Evolutionary conservation across 2,888 invertebrate genomes (phyloP), one percentile per base, ranked within the genome.

Genomic region (Drosophila cracens): DNA sequence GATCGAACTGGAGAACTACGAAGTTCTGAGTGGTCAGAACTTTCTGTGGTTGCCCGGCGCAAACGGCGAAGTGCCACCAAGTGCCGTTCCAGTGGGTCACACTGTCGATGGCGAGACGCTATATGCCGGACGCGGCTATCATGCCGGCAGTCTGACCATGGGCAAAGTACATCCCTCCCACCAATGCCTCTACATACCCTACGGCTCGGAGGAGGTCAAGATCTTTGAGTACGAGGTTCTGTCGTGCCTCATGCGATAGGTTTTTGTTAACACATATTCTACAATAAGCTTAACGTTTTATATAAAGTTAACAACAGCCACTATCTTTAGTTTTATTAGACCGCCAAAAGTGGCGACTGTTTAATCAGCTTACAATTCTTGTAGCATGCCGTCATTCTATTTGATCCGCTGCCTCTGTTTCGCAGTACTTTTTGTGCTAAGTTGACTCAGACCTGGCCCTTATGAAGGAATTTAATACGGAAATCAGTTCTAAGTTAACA

Each of bases 61-160:
- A 7, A 93, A 94, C 76, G 96, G 96, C 21, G 92, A 93, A 2
- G 94, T 96, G 7, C 96, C 96, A 0, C 91, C 94, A 0, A 95
- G 95, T 43, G 96, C 96, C 0, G 95, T 96, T 1, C 94, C 94
- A 53, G 95, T 95, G 0, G 96, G 96, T 25, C 93, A 94, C 72
- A 95, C 95, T 0, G 92, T 93, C 53, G 95, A 95, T 74, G 96
- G 96, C 13, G 96, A 96, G 92, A 94, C 94, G 38, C 93, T 96
- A 43, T 96, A 95, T 93, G 94, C 94, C 74, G 96, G 96, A 11
- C 95, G 96, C 72, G 95, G 95, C 61, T 94, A 94, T 40, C 95
- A 95, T 77, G 95, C 95, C 76, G 96, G 96, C 16, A 94, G 95
- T 83, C 94, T 95, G 71, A 96, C 96, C 16, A 94, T 96, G 70